A percentile compares a stretch with the other conserved stretches of the same genome.
These are phyloP conservation scores for Eulimnadia texana DNA, from an alignment of 1,140 invertebrate species.

Conservation along the genomic window DNA sequence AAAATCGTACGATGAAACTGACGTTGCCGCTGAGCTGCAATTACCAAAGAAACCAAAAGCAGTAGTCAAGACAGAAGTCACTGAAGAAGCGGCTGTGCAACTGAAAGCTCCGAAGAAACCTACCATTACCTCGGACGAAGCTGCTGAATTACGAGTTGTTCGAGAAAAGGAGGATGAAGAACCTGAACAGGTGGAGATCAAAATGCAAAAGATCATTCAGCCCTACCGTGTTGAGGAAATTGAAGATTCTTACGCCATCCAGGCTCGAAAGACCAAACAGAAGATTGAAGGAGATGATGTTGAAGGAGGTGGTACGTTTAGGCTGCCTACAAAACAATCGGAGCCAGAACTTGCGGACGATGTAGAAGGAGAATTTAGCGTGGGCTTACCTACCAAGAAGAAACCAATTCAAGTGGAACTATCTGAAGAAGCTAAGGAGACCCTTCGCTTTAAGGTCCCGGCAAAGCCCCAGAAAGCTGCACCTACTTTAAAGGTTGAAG, in stretches of 20 bases:
- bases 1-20: conserved; percentile 3
- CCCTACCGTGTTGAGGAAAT: conserved; percentile 18
- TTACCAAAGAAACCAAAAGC: conserved; percentile 25
- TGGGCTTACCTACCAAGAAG: conserved; percentile 20
- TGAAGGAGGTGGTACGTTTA: conserved; percentile 8
- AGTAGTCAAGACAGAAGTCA: conserved; percentile 7
- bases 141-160: conserved; percentile 30
- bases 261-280: conserved; percentile 21
- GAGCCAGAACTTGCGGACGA: conserved; percentile 21
- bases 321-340: conserved; percentile 17
- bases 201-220: conserved; percentile 15
- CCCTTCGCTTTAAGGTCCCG: conserved; percentile 19
- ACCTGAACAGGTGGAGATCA: conserved; percentile 9
- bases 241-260: conserved; percentile 21
- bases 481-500: conserved; percentile 16
- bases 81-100: conserved; percentile 12
- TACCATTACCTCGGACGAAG: conserved; percentile 22
- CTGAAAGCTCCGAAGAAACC: conserved; percentile 16
- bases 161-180: conserved; percentile 16
- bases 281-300: conserved; percentile 22
- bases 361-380: conserved; percentile 24
- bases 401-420: conserved; percentile 19
- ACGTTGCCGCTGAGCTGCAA: conserved; percentile 16
- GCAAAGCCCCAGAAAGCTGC: conserved; percentile 18
- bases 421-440: conserved; percentile 21